Conservation (phyloP, 2,797 vertebrate species). For the Bradypus variegatus region DNA sequence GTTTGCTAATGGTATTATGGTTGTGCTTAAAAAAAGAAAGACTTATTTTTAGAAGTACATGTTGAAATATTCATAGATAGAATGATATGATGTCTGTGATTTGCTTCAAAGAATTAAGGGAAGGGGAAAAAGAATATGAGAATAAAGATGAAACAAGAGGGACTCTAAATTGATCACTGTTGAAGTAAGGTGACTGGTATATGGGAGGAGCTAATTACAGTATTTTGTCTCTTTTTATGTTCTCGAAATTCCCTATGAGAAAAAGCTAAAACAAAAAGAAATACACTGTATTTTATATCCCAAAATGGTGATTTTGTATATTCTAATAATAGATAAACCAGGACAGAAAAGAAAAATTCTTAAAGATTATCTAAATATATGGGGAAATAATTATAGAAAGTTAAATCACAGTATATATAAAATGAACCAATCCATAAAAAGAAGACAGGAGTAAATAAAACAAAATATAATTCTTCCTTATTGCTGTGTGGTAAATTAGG, state of each 20-base stretch:
- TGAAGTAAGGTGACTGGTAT: background rate
- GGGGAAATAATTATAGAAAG: background rate
- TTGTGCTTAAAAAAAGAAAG: background rate
- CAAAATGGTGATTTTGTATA: background rate
- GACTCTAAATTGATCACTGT: background rate
- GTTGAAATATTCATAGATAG: background rate
- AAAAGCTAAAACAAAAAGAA: background rate
- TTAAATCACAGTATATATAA: background rate
- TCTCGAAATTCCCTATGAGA: background rate
- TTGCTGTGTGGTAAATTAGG: background rate
- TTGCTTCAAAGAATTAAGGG: background rate
- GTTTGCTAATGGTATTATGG: background rate
- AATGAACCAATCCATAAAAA: background rate
- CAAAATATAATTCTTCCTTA: background rate
- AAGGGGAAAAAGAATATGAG: background rate
- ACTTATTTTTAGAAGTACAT: background rate
- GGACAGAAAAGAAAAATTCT: background rate
- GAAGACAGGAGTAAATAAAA: background rate
- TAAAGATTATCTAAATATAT: background rate
- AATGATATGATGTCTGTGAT: background rate
- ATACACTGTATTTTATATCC: background rate
- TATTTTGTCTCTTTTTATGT: background rate
- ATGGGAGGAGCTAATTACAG: background rate
- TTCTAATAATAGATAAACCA: background rate
- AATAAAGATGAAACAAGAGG: background rate